A percentile compares a stretch with the other conserved stretches of the same genome.
phyloP scores from a whole-genome alignment of 2,888 invertebrate genomes.

The Scaptomyza cyrtandrae region DNA sequence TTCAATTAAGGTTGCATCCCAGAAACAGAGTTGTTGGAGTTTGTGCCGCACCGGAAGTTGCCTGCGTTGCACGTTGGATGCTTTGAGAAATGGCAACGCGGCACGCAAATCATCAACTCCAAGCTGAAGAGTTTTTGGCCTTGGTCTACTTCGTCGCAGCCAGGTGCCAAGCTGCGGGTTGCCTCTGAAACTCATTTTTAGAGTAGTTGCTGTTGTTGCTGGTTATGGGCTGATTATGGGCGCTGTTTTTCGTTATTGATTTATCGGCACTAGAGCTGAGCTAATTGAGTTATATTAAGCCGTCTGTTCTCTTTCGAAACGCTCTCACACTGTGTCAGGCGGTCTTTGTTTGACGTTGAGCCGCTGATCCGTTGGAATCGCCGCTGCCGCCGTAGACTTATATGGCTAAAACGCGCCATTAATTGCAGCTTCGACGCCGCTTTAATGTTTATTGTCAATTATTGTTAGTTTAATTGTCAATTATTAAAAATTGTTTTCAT shows the following conservation, averaged over 20 bases:
- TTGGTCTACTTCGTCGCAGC: constrained; percentile 33
- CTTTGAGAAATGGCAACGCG: constrained; percentile 71
- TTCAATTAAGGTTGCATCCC: constrained; percentile 67
- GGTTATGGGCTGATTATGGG: constrained; percentile 52
- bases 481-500: constrained; percentile 68
- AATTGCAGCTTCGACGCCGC: constrained; percentile 60
- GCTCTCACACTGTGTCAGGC: constrained; percentile 73
- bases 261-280: constrained; percentile 54
- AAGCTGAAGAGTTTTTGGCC: background rate
- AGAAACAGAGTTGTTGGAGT: constrained; percentile 14
- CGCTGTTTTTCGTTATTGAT: constrained; percentile 65
- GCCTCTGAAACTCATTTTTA: constrained; percentile 32
- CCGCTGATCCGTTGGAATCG: constrained; percentile 21
- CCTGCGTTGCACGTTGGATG: constrained; percentile 39
- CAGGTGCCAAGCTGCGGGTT: constrained; percentile 72
- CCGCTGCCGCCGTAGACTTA: constrained; percentile 44
- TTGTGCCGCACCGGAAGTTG: constrained; percentile 62
- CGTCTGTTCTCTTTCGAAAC: constrained; percentile 37
- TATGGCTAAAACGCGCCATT: constrained; percentile 77
- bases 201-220: constrained; percentile 27
- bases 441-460: constrained; percentile 79
- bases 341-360: constrained; percentile 55
- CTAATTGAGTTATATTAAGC: constrained; percentile 74
- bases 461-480: constrained; percentile 78
- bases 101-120: constrained; percentile 71